Conservation (phyloP, 2,888 invertebrate genomes). For the Platypus cylindrus region DNA sequence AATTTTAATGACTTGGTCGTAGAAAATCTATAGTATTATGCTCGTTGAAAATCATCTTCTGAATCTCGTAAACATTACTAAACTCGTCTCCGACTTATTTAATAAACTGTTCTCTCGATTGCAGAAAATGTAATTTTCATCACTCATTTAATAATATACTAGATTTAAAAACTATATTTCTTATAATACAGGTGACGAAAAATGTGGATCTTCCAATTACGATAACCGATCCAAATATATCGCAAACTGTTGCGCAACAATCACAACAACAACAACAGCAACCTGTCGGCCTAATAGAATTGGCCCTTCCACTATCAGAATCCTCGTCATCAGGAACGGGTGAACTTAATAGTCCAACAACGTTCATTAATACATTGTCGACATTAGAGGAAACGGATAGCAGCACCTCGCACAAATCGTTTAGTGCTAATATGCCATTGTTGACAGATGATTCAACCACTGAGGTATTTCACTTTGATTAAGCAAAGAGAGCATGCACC, state of each 20-base stretch:
- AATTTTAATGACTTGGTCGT: too few relatives aligned
- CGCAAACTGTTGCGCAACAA: conserved; percentile 38
- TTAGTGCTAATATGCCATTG: conserved; percentile 44
- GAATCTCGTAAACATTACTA: too few relatives aligned
- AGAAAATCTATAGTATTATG: too few relatives aligned
- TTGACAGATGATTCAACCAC: conserved; percentile 43
- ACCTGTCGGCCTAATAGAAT: conserved; percentile 39
- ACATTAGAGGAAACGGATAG: conserved; percentile 33
- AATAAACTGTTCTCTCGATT: too few relatives aligned
- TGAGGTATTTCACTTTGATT: conserved; percentile 12
- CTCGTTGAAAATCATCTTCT: too few relatives aligned
- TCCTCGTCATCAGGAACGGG: conserved; percentile 34
- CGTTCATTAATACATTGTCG: conserved; percentile 30
- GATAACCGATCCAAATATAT: conserved; percentile 62
- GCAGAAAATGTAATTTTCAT: neutral
- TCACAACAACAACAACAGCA: conserved; percentile 20
- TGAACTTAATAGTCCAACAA: conserved; percentile 26
- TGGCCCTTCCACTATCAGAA: conserved; percentile 60
- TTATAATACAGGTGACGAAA: conserved; percentile 32
- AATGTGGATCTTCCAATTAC: conserved; percentile 65
- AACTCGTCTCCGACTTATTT: too few relatives aligned
- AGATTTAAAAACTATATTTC: neutral
- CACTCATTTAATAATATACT: neutral
- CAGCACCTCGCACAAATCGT: conserved; percentile 27
- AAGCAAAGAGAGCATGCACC: too few relatives aligned